Conservation (phyloP, 2,113 vertebrate genomes). For the Cynocephalus volans region DNA sequence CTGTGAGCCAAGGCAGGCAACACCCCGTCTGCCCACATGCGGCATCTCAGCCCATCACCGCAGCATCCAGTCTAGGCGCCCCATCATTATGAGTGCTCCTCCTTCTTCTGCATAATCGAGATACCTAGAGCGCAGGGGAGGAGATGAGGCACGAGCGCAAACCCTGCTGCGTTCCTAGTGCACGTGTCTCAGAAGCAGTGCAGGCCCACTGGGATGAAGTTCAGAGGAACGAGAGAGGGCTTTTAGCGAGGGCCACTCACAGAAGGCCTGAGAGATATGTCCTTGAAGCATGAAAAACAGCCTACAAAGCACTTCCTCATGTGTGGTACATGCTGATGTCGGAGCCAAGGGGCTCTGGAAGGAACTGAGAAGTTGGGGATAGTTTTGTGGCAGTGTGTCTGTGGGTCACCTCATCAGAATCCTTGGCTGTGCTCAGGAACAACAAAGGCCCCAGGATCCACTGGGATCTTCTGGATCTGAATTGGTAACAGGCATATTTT, state of each 20-base stretch:
- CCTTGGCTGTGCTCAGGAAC: background rate
- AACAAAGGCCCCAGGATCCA: background rate
- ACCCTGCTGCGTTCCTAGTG: background rate
- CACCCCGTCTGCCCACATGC: background rate
- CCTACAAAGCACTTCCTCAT: background rate
- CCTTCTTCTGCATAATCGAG: background rate
- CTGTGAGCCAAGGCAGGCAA: background rate
- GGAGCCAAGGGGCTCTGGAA: background rate
- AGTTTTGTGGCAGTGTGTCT: background rate
- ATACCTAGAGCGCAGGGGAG: background rate
- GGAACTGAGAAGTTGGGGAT: background rate
- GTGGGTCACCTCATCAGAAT: background rate
- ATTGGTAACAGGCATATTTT: background rate
- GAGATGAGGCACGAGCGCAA: background rate
- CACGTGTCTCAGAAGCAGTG: background rate
- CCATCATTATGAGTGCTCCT: background rate
- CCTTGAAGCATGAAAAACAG: background rate
- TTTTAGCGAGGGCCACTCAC: background rate
- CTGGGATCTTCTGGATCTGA: background rate
- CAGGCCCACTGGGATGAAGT: background rate
- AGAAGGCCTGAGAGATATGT: background rate
- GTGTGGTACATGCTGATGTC: background rate
- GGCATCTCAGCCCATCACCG: background rate
- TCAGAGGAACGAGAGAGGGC: background rate
- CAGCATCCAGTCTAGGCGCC: no score